Evolutionary conservation across 2,113 vertebrate species (phyloP), one percentile per base, ranked within the genome.

Genomic region (Ptyas mucosa): DNA sequence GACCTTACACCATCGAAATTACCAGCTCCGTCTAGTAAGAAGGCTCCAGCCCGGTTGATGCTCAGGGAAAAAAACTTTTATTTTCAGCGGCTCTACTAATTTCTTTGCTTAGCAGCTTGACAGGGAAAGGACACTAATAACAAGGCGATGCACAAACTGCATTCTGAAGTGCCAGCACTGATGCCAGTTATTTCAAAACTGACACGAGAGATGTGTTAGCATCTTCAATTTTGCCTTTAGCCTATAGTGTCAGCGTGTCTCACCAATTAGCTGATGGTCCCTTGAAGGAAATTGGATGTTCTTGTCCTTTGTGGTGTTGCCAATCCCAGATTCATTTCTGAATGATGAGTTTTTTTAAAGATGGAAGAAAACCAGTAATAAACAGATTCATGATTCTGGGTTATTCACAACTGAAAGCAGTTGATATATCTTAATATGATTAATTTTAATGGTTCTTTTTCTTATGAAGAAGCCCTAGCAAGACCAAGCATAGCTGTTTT

Each of bases 11-110:
- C 95, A 12, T 96, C 95, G 61, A 61, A 43, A 26, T 92, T 61
- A 24, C 54, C 90, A 91, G 20, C 14, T 57, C 93, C 87, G 1
- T 93, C 95, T 95, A 93, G 97, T 96, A 93, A 5, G n/a, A 1
- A 46, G 64, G 81, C 85, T 2, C 0, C 24, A 7, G 23, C 29
- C 88, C 49, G 54, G 26, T 43, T 89, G 34, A 21, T 23, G 34
- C 34, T 81, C 75, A 43, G 18, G 34, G 15, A 23, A 58, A 26
- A 26, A 57, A 26, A 49, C 6, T n/a, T 89, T 53, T 89, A 39
- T 85, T 39, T 85, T 69, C 53, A 14, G 10, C 6, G 23, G 53
- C 49, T 39, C 20, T 34, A 4, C 26, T 26, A 46, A 9, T 52
- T 21, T 85, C 55, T 91, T 24, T 18, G 91, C 61, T 85, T 81